Base-by-base conservation (phyloP, 92 coral and sea anemone species). In the Zoanthus solanderi region DNA sequence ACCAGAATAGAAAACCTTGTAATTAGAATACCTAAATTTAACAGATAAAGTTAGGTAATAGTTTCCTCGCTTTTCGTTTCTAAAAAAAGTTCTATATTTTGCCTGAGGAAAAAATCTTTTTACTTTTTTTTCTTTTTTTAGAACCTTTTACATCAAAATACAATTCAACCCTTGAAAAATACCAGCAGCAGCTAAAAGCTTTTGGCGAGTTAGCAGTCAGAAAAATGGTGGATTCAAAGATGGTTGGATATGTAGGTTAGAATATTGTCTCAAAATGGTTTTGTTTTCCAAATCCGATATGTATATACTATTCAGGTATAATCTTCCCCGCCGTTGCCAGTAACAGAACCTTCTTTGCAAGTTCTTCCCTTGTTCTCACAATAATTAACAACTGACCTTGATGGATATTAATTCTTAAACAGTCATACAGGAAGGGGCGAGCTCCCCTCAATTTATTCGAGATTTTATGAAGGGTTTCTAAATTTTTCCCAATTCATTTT, bases 141-240 rank as follows among this genome's bases (percentile, higher is more conserved):
- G 82, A 57, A 28, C 28, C 82, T 77, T 77, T 77, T 1, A 52
- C 66, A 28, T 77, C 47, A 1, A 34, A 54, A 10, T 77, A 52
- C 82, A 77, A 77, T 30, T 29, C 8, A 15, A 77, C 82, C 1
- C 66, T 77, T 30, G 58, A 61, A 77, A 15, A 52, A 28, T 77
- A 77, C 67, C 66, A 77, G 9, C 29, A 53, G 67, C 67, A 52
- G 30, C 57, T 77, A 18, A 77, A 77, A 77, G 60, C 82, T 47
- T 79, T 79, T 37, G 34, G 32, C 12, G n/a, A 79, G 28, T 15
- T 31, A 78, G 72, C 56, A 6, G 42, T 78, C 60, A 53, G 72
- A 14, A 58, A 78, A 44, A 58, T 58, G 72, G 84, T 58, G 52
- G 54, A 42, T 5, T 78, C 84, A 23, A 56, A 9, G 46, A 15